Conservation (phyloP, 2,797 vertebrate species). For the Malacoctenus gilli region DNA sequence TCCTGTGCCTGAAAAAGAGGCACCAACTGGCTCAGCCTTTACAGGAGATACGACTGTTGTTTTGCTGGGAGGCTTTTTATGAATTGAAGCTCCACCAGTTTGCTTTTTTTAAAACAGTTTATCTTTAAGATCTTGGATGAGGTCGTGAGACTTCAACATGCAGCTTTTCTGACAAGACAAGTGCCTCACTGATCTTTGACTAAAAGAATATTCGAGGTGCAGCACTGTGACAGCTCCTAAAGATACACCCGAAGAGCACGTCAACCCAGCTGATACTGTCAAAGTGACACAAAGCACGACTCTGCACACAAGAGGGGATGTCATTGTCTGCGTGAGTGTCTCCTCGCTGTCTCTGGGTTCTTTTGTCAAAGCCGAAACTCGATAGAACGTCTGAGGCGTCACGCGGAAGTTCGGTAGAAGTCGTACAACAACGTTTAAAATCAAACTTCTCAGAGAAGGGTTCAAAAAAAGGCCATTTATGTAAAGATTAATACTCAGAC, state of each 20-base stretch:
- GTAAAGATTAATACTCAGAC: conserved; percentile 3
- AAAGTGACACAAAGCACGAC: conserved; percentile 5
- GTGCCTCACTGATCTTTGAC: no score
- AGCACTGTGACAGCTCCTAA: neutral
- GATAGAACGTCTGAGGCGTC: conserved; percentile 28
- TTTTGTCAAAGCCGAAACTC: conserved; percentile 55
- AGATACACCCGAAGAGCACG: neutral
- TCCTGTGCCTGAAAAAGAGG: no score
- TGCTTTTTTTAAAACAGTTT: no score
- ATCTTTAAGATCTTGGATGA: no score
- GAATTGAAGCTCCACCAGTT: no score
- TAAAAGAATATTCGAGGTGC: no score
- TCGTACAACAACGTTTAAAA: conserved; percentile 6
- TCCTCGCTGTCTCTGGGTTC: conserved; percentile 30
- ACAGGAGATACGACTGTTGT: no score
- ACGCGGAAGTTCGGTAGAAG: conserved; percentile 23
- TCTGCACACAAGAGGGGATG: neutral
- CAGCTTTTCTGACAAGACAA: no score
- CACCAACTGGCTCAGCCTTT: no score
- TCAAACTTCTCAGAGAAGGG: no score
- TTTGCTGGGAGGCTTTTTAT: no score
- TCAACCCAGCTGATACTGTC: neutral
- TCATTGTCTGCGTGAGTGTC: conserved; percentile 20
- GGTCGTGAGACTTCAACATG: no score
- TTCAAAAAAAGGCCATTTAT: conserved; percentile 6